These are phyloP conservation scores for Cliona cf. orientalis DNA, from an alignment of 37 sponge, comb jelly and placozoan genomes.

Conservation along the genomic window DNA sequence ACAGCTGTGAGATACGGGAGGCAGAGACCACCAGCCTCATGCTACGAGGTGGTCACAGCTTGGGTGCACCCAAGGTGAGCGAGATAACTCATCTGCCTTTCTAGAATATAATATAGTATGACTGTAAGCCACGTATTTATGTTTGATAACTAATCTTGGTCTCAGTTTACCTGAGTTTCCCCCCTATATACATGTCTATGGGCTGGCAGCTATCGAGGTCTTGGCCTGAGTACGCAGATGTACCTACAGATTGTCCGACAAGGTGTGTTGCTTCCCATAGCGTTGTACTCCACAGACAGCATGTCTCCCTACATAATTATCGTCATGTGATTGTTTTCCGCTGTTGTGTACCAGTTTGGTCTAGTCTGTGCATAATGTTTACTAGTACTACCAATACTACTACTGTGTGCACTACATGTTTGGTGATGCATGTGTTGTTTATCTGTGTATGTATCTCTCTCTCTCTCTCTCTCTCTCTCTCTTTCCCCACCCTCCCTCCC, in stretches of 20 bases:
- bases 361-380: neutral
- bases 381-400: neutral
- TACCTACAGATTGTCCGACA: conserved; percentile 40
- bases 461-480: neutral
- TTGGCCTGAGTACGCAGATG: conserved; percentile 57
- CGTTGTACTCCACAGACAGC: too few species aligned
- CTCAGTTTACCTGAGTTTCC: neutral
- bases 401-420: neutral
- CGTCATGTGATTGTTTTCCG: too few species aligned
- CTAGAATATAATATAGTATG: too few species aligned
- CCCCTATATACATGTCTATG: too few species aligned
- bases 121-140: too few species aligned
- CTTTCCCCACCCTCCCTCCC: neutral
- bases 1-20: neutral
- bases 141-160: too few species aligned
- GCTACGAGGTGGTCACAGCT: conserved; percentile 78
- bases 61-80: conserved; percentile 77
- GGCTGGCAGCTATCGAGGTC: conserved; percentile 52
- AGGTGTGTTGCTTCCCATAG: too few species aligned
- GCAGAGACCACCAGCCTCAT: neutral
- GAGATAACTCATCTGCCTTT: neutral
- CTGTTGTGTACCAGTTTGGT: too few species aligned
- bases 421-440: neutral
- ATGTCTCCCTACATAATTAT: too few species aligned
- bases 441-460: neutral